Evolutionary conservation across 2,888 invertebrate species (phyloP), one percentile per base, ranked within the genome.

Genomic region (Ferdinandea cuprea): DNA sequence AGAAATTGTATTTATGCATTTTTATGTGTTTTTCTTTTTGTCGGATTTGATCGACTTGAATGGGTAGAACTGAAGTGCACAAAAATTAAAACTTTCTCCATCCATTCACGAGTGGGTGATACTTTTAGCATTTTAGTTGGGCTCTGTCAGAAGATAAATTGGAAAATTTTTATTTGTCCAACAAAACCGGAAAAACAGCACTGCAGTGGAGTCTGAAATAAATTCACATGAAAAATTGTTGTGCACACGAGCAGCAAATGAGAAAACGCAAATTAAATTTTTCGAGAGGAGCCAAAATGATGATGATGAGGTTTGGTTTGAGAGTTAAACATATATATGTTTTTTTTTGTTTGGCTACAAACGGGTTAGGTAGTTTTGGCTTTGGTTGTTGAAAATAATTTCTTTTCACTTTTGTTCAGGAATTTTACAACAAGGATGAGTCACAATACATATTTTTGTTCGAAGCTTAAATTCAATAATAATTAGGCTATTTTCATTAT

Each of bases 11-110:
- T 83, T 78, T 78, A 73, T 73, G 73, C 59, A 59, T 30, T 66
- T 58, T 59, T 52, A 52, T 13, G 2, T n/a, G 35, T 54, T 72
- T 65, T 48, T 30, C 21, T 58, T n/a, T n/a, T n/a, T n/a, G n/a
- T 56, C 11, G 13, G 32, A 11, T 35, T 35, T n/a, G 3, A 35
- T 17, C 28, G 50, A 40, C 54, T 76, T 59, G 13, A 58, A 66
- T 30, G 42, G 63, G 65, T n/a, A 40, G 32, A 17, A 63, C 61
- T 78, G 59, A 73, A 83, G 83, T 83, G 83, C 73, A 83, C 72
- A 83, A 72, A 83, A 83, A 83, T 83, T 83, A 83, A 83, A 83
- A 83, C 83, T 83, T 78, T 81, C 59, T 61, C 81, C 71, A 59
- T 58, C 42, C 40, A 58, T 42, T 7, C n/a, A 30, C 30, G 8